Base-by-base conservation (phyloP, 2,797 vertebrate genomes). In the Tragopan temminckii region DNA sequence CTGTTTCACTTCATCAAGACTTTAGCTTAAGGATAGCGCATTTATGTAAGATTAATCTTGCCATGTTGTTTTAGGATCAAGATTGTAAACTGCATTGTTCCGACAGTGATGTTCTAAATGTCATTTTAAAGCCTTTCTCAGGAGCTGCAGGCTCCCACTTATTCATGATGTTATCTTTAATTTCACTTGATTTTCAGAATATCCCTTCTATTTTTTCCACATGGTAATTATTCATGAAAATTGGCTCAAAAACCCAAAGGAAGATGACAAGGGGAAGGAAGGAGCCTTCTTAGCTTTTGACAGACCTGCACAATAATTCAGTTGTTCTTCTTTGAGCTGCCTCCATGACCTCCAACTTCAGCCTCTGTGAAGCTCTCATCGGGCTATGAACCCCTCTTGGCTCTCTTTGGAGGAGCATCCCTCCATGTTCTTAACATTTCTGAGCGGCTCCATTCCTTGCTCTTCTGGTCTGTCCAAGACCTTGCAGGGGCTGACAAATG, bases 11-110 rank as follows among this genome's bases (percentile, higher is more conserved):
- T 96, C 81, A 52, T 93, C 89, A 94, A 45, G 95, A 92, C 91
- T 95, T 95, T 89, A 96, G 96, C 94, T 94, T 97, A 97, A 96
- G 97, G 97, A 97, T 96, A 96, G 96, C 95, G 93, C 94, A 94
- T 96, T 97, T 93, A 95, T 96, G 94, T 95, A 92, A 97, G 92
- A 95, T 97, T 94, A 88, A 83, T 96, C 95, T 96, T 95, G 91
- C 94, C 88, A 62, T 93, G 92, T 87, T 95, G 88, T 96, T 96
- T 96, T 95, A 95, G 94, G 91, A 96, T 97, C 91, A 90, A 93
- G 94, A 95, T 90, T 71, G 76, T 87, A 87, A 96, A 89, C 81
- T 58, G 79, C 85, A 42, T 94, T 93, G 97, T 97, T 97, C 92
- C 48, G 23, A 95, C 92, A 87, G 90, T 84, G 90, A 94, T 67